Evolutionary conservation across 2,888 invertebrate genomes (phyloP).

Genomic region (Drosophila nr. medialis): DNA sequence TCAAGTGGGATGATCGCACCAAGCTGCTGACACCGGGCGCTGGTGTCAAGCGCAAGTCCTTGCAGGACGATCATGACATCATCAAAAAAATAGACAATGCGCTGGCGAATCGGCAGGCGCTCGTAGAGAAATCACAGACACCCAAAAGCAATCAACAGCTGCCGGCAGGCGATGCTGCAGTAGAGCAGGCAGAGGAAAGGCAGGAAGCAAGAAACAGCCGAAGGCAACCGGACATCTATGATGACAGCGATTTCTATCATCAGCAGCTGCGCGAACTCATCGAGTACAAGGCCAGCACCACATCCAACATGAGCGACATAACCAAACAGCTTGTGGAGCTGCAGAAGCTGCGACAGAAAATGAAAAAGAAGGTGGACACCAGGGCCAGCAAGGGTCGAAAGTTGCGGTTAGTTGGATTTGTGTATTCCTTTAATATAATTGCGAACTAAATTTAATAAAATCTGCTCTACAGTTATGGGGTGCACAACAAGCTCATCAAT

Average conservation of each 20-base stretch:
- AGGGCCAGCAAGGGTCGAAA: constrained; percentile 97
- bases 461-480: constrained; percentile 87
- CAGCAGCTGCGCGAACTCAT: constrained; percentile 96
- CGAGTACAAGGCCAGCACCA: constrained; percentile 93
- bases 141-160: constrained; percentile 89
- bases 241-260: constrained; percentile 99
- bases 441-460: background rate
- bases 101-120: constrained; percentile 90
- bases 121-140: constrained; percentile 91
- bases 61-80: constrained; percentile 85
- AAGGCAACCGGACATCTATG: constrained; percentile 90
- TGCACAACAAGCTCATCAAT: constrained; percentile 94
- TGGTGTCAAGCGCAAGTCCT: constrained; percentile 86
- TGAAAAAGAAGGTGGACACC: constrained; percentile 96
- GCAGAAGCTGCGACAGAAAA: constrained; percentile 95
- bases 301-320: constrained; percentile 93
- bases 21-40: constrained; percentile 88
- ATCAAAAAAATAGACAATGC: constrained; percentile 93
- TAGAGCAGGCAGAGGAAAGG: background rate
- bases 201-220: background rate
- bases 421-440: background rate
- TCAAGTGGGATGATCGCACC: constrained; percentile 98
- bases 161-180: constrained; percentile 63
- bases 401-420: constrained; percentile 86
- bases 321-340: constrained; percentile 96